Conservation (phyloP, 2,797 vertebrate genomes). For the Argyrosomus regius region DNA sequence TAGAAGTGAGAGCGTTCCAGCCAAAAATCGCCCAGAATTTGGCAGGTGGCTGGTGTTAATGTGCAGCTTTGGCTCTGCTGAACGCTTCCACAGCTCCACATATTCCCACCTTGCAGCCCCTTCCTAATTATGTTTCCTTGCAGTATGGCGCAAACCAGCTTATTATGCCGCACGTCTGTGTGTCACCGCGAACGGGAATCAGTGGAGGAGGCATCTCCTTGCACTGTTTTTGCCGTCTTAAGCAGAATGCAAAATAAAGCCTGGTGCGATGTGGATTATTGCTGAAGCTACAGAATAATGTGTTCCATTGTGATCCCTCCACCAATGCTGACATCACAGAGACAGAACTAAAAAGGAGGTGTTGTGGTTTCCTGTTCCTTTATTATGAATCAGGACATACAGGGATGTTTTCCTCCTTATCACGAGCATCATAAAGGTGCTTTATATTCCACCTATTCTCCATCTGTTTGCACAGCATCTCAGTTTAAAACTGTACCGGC, state of each 20-base stretch:
- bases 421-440: background rate
- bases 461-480: background rate
- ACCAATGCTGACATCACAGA: conserved; percentile 16
- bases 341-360: conserved; percentile 24
- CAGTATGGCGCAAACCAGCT: conserved; percentile 44
- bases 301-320: conserved; percentile 48
- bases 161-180: conserved; percentile 50
- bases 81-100: conserved; percentile 30
- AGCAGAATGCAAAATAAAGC: conserved; percentile 64
- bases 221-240: conserved; percentile 58
- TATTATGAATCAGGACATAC: background rate
- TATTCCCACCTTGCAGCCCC: conserved; percentile 54
- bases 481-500: conserved; percentile 5
- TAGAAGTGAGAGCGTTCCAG: conserved; percentile 23
- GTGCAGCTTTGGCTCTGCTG: conserved; percentile 41
- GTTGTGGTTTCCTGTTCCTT: conserved; percentile 14
- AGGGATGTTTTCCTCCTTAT: background rate
- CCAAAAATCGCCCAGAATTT: conserved; percentile 31
- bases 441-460: background rate
- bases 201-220: conserved; percentile 41
- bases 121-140: conserved; percentile 53
- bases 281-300: conserved; percentile 57
- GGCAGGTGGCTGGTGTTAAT: conserved; percentile 64
- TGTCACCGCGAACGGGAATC: conserved; percentile 25
- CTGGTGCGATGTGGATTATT: conserved; percentile 43